A percentile compares a stretch with the other conserved stretches of the same genome.
These are phyloP conservation scores for Amazona guildingii DNA, from an alignment of 2,113 vertebrate species.

Conservation along the genomic window DNA sequence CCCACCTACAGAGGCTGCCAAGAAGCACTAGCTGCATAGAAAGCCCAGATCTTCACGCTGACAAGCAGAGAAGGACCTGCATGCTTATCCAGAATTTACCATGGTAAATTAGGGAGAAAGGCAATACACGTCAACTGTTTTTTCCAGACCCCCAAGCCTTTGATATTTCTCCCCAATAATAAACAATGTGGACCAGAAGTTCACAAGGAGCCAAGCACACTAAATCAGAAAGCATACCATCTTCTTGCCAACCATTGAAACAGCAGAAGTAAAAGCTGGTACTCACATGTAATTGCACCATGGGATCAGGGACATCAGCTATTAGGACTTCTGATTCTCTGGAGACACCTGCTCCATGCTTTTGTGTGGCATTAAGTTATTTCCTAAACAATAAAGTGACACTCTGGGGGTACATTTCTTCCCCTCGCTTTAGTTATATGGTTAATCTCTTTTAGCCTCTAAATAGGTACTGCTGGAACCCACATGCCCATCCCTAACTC, in stretches of 20 bases:
- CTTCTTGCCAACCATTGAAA: not conserved
- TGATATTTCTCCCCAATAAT: not conserved
- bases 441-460: not conserved
- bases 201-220: not conserved
- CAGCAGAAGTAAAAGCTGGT: not conserved
- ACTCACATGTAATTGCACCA: not conserved
- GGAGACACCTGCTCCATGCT: not conserved
- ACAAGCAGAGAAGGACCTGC: not conserved
- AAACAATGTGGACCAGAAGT: not conserved
- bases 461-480: not conserved
- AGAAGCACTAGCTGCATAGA: not conserved
- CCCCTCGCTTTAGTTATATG: not conserved
- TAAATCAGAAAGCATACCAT: not conserved
- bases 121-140: not conserved
- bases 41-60: not conserved
- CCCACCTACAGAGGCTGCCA: not conserved
- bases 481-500: not conserved
- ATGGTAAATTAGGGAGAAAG: not conserved
- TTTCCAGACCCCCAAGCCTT: not conserved
- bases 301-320: not conserved
- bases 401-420: not conserved
- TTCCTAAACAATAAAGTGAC: not conserved
- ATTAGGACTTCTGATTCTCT: not conserved
- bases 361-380: not conserved
- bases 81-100: not conserved